Evolutionary conservation across 2,113 vertebrate species (phyloP).

Genomic region (Hippocampus comes): DNA sequence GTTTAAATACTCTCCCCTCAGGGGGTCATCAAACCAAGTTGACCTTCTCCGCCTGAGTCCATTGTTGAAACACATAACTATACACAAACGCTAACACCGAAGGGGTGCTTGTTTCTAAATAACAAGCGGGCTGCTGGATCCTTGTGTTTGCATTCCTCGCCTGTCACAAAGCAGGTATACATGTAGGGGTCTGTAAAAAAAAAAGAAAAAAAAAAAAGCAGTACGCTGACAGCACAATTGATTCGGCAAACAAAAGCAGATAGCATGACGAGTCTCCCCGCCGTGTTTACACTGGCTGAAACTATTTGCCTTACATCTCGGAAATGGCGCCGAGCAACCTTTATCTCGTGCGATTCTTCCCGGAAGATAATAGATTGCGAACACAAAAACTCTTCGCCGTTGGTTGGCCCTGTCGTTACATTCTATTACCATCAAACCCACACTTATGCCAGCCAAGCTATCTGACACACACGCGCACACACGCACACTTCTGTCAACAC

Average conservation of each 20-base stretch:
- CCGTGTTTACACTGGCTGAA: conserved; percentile 57
- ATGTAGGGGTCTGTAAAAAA: neutral
- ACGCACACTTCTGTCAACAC: conserved; percentile 58
- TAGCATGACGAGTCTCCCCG: conserved; percentile 26
- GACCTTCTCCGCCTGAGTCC: conserved; percentile 31
- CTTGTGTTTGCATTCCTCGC: conserved; percentile 8
- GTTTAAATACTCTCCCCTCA: conserved; percentile 28
- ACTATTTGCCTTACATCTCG: conserved; percentile 64
- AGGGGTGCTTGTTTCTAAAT: neutral
- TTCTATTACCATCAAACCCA: conserved; percentile 26
- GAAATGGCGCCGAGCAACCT: conserved; percentile 65
- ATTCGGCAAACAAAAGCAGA: conserved; percentile 44
- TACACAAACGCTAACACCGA: conserved; percentile 12
- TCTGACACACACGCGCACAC: conserved; percentile 14
- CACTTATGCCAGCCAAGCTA: conserved; percentile 8
- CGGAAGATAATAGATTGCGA: conserved; percentile 66
- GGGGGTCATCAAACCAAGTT: conserved; percentile 27
- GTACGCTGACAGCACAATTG: conserved; percentile 36
- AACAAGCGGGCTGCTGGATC: conserved; percentile 7
- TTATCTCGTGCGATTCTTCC: conserved; percentile 50
- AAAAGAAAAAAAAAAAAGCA: conserved; percentile 10
- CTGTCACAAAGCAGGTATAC: neutral
- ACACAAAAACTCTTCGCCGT: conserved; percentile 45
- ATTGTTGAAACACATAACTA: conserved; percentile 24
- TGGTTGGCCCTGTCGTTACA: conserved; percentile 41